Evolutionary conservation across 2,797 vertebrate genomes (phyloP), one percentile per base, ranked within the genome.

Genomic region (Simalia tracyae): DNA sequence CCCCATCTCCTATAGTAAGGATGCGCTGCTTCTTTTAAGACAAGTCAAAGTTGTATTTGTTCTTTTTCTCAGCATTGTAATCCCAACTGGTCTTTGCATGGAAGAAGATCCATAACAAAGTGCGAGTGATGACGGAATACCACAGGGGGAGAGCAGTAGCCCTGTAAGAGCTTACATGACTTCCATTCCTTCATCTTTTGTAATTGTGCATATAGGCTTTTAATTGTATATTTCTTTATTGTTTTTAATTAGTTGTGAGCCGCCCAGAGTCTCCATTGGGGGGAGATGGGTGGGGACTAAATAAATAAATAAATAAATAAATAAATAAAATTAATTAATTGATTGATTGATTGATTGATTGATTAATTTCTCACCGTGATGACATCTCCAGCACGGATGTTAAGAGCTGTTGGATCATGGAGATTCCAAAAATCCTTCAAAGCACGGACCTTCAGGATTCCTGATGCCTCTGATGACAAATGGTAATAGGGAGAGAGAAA

Each of bases 401-500:
- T 99, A 94, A 99, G 98, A n/a, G 99, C 99, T 0, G 99, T 99
- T 0, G 98, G 99, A 10, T 99, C 99, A 0, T 99, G 99, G 61
- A 99, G 97, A 96, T 99, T 99, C 98, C 99, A 99, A 96, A 98
- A 99, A 93, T 99, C 99, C 97, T 99, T 99, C 95, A 99, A 97
- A 5, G 99, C 99, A 94, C 99, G 97, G 89, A 99, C 99, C 97
- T 99, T 99, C 95, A 99, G 95, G 88, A 99, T 98, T 91, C 99
- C 99, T 0, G 98, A 99, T 36, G 99, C 99, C 91, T 99, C 99
- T 99, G 95, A 96, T 93, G 95, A 92, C 66, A 95, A 95, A 61
- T 93, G 95, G 94, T 2, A 28, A 84, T n/a, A 88, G 56, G 84
- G 91, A 90, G 85, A 91, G 94, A 90, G 81, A 86, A 96, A 90